Conservation (phyloP, 2,113 vertebrate genomes). For the Synchiropus splendidus region DNA sequence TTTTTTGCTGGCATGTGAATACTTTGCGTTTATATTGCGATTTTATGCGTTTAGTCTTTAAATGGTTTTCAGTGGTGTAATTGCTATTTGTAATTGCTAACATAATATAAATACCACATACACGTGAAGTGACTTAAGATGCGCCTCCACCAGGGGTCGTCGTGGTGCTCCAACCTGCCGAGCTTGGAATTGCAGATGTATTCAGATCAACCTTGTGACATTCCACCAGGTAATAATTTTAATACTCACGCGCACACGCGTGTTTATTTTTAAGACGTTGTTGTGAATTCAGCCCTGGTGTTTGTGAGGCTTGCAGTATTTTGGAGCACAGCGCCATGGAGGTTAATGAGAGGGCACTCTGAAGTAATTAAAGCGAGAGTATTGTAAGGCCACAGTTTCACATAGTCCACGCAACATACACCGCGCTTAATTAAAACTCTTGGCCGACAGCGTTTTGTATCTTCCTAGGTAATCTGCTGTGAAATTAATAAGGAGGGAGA, state of each 20-base stretch:
- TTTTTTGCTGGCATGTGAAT: too few relatives aligned
- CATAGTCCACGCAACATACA: constrained; percentile 57
- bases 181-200: constrained; percentile 21
- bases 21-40: too few relatives aligned
- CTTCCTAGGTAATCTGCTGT: constrained; percentile 69
- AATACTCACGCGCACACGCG: too few relatives aligned
- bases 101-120: too few relatives aligned
- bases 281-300: constrained; percentile 16
- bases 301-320: constrained; percentile 49
- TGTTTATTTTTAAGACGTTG: too few relatives aligned
- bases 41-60: too few relatives aligned
- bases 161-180: constrained; percentile 30
- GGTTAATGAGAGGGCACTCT: constrained; percentile 60
- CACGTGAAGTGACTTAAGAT: too few relatives aligned
- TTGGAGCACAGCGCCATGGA: constrained; percentile 56
- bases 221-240: too few relatives aligned
- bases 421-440: constrained; percentile 70
- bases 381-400: constrained; percentile 64
- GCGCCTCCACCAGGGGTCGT: constrained; percentile 62
- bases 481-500: constrained; percentile 69
- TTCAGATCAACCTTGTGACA: constrained; percentile 6
- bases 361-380: constrained; percentile 66
- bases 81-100: too few relatives aligned
- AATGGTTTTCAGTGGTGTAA: too few relatives aligned
- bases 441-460: constrained; percentile 64